Evolutionary conservation across 2,888 invertebrate species (phyloP), one percentile per base, ranked within the genome.

Genomic region (Drosophila robusta): DNA sequence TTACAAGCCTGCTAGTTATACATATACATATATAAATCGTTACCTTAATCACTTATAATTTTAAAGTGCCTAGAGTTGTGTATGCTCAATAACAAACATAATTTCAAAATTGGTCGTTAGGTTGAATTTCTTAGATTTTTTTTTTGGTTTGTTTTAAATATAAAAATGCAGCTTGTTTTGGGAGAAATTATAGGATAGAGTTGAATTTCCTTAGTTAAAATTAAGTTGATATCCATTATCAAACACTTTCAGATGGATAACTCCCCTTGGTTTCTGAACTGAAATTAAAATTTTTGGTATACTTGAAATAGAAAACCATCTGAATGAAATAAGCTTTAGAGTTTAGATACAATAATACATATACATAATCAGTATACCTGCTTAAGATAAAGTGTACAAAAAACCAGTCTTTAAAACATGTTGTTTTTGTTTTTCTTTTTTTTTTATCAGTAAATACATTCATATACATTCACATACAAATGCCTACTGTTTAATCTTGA

Each of bases 381-480:
- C 80, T 81, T 88, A 88, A 88, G 84, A 88, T 89, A 87, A 90
- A 90, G 88, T 89, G 79, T 90, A 90, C 90, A 91, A 91, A 90
- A 88, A 90, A 90, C 90, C 90, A 90, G 90, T 90, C 90, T 90
- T 90, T 87, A 89, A 90, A 90, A 87, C 76, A 81, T 89, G 56
- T 81, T 73, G 46, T 78, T 83, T 26, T 42, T 45, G 34, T 34
- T 34, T 39, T 16, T 16, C n/a, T 38, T 73, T 80, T 39, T 38
- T 73, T 80, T 39, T 50, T 51, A 54, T 78, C 47, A 70, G 52
- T 72, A 72, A 74, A 71, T 72, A 61, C 42, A 65, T 60, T 38
- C 49, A 56, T 52, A 56, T 51, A 14, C 32, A 52, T 63, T 66
- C 39, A 42, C 36, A 44, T 57, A 68, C 44, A 69, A 61, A 60